phyloP scores from a whole-genome alignment of 2,113 vertebrate genomes.

The Hemichromis elongatus region DNA sequence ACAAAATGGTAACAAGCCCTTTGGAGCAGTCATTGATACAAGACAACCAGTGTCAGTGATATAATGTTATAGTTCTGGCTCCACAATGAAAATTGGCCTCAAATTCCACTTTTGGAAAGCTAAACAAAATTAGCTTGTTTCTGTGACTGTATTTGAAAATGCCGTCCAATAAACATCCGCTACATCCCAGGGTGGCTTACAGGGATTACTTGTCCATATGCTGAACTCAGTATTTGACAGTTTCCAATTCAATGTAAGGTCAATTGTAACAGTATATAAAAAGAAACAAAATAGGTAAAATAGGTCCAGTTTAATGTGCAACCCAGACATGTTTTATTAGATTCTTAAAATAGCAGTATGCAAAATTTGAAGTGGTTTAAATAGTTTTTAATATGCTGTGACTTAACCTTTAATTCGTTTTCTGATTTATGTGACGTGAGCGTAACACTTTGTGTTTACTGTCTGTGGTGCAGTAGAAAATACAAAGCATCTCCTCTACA shows the following conservation, averaged over 20 bases:
- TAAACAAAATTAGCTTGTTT: background rate
- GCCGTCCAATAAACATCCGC: background rate
- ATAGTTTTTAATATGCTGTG: background rate
- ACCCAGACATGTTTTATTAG: background rate
- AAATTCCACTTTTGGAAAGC: background rate
- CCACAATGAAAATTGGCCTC: background rate
- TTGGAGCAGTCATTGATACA: background rate
- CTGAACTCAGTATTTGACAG: background rate
- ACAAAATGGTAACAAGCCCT: too few relatives aligned
- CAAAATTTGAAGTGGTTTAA: background rate
- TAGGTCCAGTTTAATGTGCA: background rate
- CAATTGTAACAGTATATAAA: background rate
- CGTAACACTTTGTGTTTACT: background rate
- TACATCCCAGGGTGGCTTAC: background rate
- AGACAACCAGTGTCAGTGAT: background rate
- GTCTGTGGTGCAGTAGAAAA: background rate
- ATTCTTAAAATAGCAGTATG: background rate
- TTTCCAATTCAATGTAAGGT: background rate
- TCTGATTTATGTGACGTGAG: background rate
- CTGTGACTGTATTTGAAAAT: background rate
- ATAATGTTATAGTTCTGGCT: background rate
- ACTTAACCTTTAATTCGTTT: background rate
- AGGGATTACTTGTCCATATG: background rate
- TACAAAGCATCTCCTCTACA: background rate
- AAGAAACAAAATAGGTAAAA: too few relatives aligned